phyloP scores from a whole-genome alignment of 2,797 vertebrate genomes.

The Sardinella longiceps region DNA sequence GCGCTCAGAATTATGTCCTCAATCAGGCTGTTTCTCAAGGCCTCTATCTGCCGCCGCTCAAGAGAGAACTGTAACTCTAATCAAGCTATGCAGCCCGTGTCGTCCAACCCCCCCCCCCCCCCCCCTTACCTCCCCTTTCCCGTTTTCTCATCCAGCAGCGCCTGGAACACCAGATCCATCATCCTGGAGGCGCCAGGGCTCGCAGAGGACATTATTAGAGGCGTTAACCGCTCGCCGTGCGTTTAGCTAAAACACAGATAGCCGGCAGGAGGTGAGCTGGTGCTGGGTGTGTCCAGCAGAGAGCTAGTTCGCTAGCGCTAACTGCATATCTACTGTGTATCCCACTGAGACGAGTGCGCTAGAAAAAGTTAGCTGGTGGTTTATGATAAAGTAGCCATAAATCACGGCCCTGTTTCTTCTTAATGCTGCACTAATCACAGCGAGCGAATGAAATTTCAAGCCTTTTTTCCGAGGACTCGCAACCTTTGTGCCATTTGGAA shows the following conservation, averaged over 20 bases:
- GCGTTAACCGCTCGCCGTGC: neutral
- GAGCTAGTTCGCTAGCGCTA: neutral
- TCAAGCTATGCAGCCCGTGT: neutral
- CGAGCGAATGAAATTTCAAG: neutral
- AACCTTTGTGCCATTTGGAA: slow-evolving; percentile 56
- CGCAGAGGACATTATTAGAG: neutral
- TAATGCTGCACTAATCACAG: slow-evolving; percentile 36
- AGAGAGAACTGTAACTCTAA: slow-evolving; percentile 23
- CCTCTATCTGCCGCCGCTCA: slow-evolving; percentile 46
- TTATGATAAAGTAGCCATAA: neutral
- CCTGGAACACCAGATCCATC: neutral
- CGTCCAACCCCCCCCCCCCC: neutral
- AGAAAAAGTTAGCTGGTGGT: neutral
- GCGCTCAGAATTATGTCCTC: slow-evolving; percentile 77
- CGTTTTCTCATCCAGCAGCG: neutral
- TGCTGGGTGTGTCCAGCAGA: neutral
- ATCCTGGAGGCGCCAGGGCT: neutral
- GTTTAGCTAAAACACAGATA: slow-evolving; percentile 1
- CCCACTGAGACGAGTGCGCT: neutral
- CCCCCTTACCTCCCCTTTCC: no score
- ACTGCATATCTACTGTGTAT: neutral
- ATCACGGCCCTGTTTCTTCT: neutral
- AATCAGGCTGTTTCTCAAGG: slow-evolving; percentile 73
- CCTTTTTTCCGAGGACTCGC: slow-evolving; percentile 32
- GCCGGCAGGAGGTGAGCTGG: neutral